These are phyloP conservation scores for Cygnus olor DNA, from an alignment of 2,797 vertebrate genomes.

Conservation along the genomic window DNA sequence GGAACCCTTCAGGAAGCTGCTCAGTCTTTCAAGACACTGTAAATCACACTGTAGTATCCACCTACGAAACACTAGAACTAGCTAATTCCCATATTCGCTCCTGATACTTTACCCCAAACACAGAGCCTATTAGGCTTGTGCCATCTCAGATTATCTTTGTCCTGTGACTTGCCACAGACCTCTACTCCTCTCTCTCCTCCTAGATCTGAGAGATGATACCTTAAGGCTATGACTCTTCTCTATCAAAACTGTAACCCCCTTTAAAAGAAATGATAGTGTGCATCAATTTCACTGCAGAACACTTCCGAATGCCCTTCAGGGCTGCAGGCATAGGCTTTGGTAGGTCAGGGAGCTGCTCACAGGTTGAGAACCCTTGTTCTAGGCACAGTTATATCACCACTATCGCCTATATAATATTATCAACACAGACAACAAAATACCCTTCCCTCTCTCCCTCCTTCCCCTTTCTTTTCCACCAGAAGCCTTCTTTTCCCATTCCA, in stretches of 20 bases:
- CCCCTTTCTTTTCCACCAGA: not conserved
- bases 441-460: not conserved
- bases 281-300: not conserved
- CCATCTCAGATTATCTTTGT: not conserved
- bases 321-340: not conserved
- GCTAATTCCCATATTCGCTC: not conserved
- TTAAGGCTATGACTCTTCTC: not conserved
- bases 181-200: not conserved
- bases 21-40: not conserved
- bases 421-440: not conserved
- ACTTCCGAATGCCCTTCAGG: not conserved
- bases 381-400: not conserved
- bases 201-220: not conserved
- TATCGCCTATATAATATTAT: not conserved
- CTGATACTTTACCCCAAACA: not conserved
- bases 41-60: not conserved
- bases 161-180: not conserved
- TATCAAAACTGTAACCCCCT: not conserved
- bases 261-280: not conserved
- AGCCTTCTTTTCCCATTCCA: not conserved
- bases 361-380: slow-evolving; percentile 67
- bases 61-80: not conserved
- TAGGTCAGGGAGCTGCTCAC: not conserved
- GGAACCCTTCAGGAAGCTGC: not conserved
- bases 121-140: not conserved